Percentiles rank a stretch among this genome's conserved stretches.
Conservation (phyloP, 2,113 vertebrate genomes). For the Petrocephalus zakoni region DNA sequence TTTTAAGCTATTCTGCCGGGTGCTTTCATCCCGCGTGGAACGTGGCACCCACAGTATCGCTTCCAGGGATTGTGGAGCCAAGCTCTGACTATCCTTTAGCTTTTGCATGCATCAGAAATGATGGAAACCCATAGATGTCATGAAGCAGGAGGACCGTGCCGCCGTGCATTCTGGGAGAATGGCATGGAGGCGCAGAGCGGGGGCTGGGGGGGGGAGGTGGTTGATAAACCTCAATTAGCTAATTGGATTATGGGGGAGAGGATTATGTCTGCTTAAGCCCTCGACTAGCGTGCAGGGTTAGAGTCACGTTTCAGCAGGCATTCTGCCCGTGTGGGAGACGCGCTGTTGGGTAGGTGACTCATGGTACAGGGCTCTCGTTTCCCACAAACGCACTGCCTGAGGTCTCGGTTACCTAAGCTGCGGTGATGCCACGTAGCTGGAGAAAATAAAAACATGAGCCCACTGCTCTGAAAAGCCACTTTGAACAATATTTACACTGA, state of each 20-base stretch:
- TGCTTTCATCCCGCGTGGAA: not conserved
- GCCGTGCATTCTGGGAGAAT: not conserved
- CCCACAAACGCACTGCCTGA: too few species aligned
- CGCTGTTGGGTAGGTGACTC: not conserved
- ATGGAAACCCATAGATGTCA: not conserved
- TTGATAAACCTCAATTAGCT: conserved; percentile 28
- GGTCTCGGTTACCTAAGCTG: not conserved
- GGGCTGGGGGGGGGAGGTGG: not conserved
- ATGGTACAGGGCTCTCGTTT: not conserved
- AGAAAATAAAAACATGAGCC: not conserved
- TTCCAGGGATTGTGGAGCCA: not conserved
- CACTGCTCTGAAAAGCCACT: not conserved
- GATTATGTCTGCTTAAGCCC: conserved; percentile 2
- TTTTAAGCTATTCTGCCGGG: too few species aligned
- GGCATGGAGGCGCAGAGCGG: not conserved
- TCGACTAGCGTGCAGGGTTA: not conserved
- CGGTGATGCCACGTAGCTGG: not conserved
- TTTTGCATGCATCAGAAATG: not conserved
- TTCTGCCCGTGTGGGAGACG: not conserved
- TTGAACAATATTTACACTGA: not conserved
- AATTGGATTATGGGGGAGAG: conserved; percentile 13
- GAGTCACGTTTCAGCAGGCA: not conserved
- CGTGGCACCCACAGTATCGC: not conserved
- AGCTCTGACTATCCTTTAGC: not conserved
- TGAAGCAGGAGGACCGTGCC: not conserved